phyloP scores from a whole-genome alignment of 2,113 vertebrate species.

The Xerus inauris region DNA sequence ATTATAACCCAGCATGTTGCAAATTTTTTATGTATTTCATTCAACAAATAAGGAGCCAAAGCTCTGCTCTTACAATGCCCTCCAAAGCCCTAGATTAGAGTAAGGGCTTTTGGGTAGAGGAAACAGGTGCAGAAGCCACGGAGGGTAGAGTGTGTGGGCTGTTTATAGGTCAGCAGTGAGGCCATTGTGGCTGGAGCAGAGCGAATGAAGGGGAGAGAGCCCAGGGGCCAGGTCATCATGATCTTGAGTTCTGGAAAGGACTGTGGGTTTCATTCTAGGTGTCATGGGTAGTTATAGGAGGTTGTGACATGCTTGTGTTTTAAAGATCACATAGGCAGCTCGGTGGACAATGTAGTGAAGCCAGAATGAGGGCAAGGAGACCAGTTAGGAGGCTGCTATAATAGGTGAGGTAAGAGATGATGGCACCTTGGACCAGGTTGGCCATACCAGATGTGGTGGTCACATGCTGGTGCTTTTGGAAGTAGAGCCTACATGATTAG shows the following conservation, averaged over 20 bases:
- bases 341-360: not conserved
- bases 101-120: not conserved
- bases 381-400: not conserved
- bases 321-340: not conserved
- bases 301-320: not conserved
- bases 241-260: not conserved
- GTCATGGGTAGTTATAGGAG: not conserved
- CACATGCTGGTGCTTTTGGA: not conserved
- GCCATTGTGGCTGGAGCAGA: not conserved
- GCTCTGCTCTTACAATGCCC: not conserved
- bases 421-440: not conserved
- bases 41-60: not conserved
- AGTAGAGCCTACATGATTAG: not conserved
- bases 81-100: not conserved
- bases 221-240: not conserved
- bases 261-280: conserved; percentile 1
- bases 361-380: not conserved
- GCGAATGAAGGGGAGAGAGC: not conserved
- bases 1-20: conserved; percentile 3
- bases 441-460: not conserved
- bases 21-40: not conserved
- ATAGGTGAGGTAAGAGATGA: not conserved
- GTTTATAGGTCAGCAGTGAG: not conserved
- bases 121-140: not conserved
- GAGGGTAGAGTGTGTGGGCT: not conserved